Evolutionary conservation across 2,797 vertebrate species (phyloP).

Genomic region (Rhynchonycteris naso): DNA sequence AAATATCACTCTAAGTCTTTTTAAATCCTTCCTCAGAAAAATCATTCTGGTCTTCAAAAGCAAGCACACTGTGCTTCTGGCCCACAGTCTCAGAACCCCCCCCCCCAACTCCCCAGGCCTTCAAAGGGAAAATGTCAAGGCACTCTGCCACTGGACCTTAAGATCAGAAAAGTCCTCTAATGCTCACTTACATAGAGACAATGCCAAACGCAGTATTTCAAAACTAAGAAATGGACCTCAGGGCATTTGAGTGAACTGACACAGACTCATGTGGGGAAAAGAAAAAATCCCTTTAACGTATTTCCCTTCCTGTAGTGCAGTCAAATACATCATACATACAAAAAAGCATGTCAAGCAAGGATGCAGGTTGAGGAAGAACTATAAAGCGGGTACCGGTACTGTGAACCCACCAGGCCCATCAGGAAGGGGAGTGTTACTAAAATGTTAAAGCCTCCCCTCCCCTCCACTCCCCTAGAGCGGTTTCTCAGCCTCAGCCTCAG

Average conservation of each 20-base stretch:
- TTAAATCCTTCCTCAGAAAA: not conserved
- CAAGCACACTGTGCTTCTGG: not conserved
- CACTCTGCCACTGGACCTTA: not conserved
- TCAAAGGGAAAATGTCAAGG: not conserved
- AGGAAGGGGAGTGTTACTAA: not conserved
- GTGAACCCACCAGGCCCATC: too few species aligned
- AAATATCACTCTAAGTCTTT: not conserved
- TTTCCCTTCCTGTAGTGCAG: not conserved
- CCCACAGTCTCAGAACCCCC: not conserved
- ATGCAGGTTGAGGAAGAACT: not conserved
- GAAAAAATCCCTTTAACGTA: not conserved
- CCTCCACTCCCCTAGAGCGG: not conserved
- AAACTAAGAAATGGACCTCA: not conserved
- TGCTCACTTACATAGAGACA: not conserved
- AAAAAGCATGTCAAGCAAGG: not conserved
- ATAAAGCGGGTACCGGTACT: too few species aligned
- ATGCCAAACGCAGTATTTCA: not conserved
- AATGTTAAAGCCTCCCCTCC: not conserved
- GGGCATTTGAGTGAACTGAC: not conserved
- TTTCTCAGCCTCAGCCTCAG: not conserved
- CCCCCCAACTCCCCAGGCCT: not conserved
- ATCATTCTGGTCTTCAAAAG: not conserved
- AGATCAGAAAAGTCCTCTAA: not conserved
- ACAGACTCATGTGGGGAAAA: not conserved
- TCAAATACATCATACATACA: not conserved